Evolutionary conservation across 2,888 invertebrate genomes (phyloP), one percentile per base, ranked within the genome.

Genomic region (Drosophila tripunctata): DNA sequence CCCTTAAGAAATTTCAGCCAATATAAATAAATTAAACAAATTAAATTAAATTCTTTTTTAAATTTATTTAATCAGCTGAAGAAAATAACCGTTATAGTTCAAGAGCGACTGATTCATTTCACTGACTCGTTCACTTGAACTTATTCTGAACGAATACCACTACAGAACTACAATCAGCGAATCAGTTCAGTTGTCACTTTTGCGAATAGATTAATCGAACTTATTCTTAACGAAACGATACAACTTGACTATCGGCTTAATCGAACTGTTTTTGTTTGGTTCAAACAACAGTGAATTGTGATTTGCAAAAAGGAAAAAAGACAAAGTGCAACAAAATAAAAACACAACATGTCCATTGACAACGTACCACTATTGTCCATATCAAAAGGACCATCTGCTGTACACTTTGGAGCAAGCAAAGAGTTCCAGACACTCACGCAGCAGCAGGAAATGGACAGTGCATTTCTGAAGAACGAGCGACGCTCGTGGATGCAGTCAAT

Each of bases 341-440:
- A 1, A 30, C 1, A 12, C 4, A 62, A n/a, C 1, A 81, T 81
- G 81, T 50, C 79, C 8, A n/a, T 30, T 3, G 80, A 67, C 0
- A 64, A 75, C 47, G 57, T 65, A 27, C 48, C 61, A 17, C 24
- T 75, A 2, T 19, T 58, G 0, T 2, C 19, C 7, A 33, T 22
- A n/a, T 33, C 52, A 3, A 51, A 24, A 10, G 52, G 74, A 8
- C 68, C 78, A n/a, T 35, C 72, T 3, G 80, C 69, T 0, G 67
- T 84, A 1, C 73, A 79, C 19, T 88, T 89, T 44, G 68, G 69
- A 15, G 73, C 74, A 2, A 89, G 71, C 56, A 75, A 75, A 35
- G 80, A 82, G 3, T 90, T 89, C 19, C 87, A 87, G 4, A 75
- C 70, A 3, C 72, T 58, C 22, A 73, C 74, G 0, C 31, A 76